phyloP scores from a whole-genome alignment of 2,797 vertebrate genomes.

The Xiphorhynchus erythropygius region DNA sequence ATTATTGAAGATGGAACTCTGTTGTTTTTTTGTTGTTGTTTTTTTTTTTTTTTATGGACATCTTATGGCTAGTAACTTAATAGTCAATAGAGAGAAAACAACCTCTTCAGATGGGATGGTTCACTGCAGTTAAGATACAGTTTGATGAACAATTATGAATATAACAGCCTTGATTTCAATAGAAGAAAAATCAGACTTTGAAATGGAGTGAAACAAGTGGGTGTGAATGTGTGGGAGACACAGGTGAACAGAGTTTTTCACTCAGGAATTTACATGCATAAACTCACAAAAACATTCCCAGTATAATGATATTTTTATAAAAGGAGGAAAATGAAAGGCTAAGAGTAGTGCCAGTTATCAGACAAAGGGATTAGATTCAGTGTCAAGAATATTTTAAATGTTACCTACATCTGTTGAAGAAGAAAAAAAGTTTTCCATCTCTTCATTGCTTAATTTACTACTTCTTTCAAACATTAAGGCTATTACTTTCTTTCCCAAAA shows the following conservation, averaged over 20 bases:
- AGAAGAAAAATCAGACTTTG: not conserved
- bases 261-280: not conserved
- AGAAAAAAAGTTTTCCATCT: not conserved
- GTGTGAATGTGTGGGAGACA: not conserved
- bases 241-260: not conserved
- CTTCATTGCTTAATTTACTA: slow-evolving; percentile 50
- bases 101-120: not conserved
- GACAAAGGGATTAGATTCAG: slow-evolving; percentile 12
- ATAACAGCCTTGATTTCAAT: not conserved
- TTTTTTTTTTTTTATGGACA: not conserved
- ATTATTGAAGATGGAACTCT: not conserved
- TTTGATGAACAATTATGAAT: not conserved
- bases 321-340: slow-evolving; percentile 23
- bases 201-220: not conserved
- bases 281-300: not conserved
- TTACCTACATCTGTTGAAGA: not conserved
- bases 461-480: slow-evolving; percentile 41
- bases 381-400: slow-evolving; percentile 39
- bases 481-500: slow-evolving; percentile 62
- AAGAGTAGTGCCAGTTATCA: slow-evolving; percentile 17
- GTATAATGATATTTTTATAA: slow-evolving; percentile 16
- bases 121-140: not conserved
- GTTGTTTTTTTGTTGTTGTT: not conserved
- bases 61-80: not conserved
- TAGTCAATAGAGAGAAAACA: not conserved